Base-by-base conservation (phyloP, 1,140 invertebrate species). In the Ptiloglossa arizonensis region DNA sequence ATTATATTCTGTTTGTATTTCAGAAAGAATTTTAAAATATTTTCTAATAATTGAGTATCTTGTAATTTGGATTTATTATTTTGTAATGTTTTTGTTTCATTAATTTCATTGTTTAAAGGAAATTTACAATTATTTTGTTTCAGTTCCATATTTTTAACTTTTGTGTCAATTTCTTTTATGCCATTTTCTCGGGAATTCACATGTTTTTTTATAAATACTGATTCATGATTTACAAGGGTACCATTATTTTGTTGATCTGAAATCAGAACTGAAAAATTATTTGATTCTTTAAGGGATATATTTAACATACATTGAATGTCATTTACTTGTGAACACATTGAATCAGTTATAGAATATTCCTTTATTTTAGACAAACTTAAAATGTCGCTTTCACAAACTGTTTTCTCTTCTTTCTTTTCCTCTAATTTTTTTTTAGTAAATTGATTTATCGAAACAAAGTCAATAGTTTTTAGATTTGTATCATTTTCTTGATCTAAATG, bases 1-100 rank as follows among this genome's bases (percentile, higher is more conserved):
- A 3, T 13, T 0, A 13, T 1, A 13, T 56, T 24, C 3, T 4
- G 32, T 24, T 11, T 44, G 13, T 44, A 9, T 9, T 35, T 29
- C 9, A 67, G 1, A 44, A 67, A 74, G 6, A 74, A 67, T 22
- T 46, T 52, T 32, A 56, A 50, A 35, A 67, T 67, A n/a, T 73
- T 54, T 41, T 63, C 17, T 17, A 52, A 19, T 68, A 52, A 68
- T 13, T 41, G 0, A 11, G 8, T 48, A 5, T 4, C 17, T 29
- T 22, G 24, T 29, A 35, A 62, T 35, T 62, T 13, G 8, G 8
- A 15, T 32, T 17, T n/a, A 48, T 24, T 32, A 35, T 50, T 22
- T 50, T 19, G 6, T 15, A 35, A 50, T 9, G 8, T 50, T 19
- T 50, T 22, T 22, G 15, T 50, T 15, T 50, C 27, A 38, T 15